These are phyloP conservation scores for Drosophila pallidifrons DNA, from an alignment of 1,140 invertebrate genomes.

Conservation along the genomic window DNA sequence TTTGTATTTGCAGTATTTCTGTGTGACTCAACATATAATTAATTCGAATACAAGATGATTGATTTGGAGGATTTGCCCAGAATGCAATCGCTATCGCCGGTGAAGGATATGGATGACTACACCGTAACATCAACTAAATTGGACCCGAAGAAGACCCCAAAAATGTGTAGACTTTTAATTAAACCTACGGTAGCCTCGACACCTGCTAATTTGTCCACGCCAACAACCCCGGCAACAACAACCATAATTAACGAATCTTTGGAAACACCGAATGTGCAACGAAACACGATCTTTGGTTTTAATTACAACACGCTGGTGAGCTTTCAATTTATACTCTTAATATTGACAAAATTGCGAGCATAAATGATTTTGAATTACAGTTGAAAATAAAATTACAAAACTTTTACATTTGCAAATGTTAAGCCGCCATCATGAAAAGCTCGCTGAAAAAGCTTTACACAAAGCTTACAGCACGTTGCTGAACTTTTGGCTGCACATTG, in stretches of 20 bases:
- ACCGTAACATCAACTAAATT: constrained; percentile 30
- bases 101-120: constrained; percentile 62
- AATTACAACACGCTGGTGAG: constrained; percentile 44
- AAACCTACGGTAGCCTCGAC: constrained; percentile 62
- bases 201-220: constrained; percentile 31
- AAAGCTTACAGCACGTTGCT: not conserved
- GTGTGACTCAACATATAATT: constrained; percentile 39
- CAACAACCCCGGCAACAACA: constrained; percentile 35
- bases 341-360: constrained; percentile 23
- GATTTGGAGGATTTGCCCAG: constrained; percentile 78
- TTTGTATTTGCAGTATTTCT: constrained; percentile 21
- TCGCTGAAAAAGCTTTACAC: constrained; percentile 21
- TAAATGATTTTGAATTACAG: constrained; percentile 1
- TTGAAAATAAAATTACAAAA: not conserved
- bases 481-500: constrained; percentile 16
- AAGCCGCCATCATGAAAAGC: not conserved
- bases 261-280: constrained; percentile 25
- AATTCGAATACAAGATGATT: constrained; percentile 58
- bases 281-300: constrained; percentile 33
- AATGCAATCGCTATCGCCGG: constrained; percentile 77
- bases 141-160: constrained; percentile 44
- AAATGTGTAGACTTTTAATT: constrained; percentile 47
- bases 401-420: not conserved
- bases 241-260: not conserved
- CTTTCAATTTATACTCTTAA: not conserved